These are phyloP conservation scores for Stigmatopora nigra DNA, from an alignment of 2,113 vertebrate species.

Conservation along the genomic window DNA sequence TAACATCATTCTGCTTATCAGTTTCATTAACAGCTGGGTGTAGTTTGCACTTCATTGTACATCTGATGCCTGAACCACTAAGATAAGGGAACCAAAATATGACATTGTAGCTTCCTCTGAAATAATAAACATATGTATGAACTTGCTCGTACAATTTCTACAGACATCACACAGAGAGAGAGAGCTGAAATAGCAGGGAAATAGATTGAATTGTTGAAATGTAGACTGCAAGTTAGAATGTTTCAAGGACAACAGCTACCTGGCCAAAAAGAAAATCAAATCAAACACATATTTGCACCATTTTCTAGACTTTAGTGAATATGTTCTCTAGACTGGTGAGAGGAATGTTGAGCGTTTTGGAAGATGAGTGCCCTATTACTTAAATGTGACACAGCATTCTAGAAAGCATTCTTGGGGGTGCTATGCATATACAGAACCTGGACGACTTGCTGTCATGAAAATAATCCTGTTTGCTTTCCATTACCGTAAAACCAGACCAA, in stretches of 20 bases:
- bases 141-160: background rate
- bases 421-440: too few species aligned
- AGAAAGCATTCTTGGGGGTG: too few species aligned
- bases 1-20: constrained; percentile 1
- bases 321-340: too few species aligned
- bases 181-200: background rate
- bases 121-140: background rate
- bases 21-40: background rate
- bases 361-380: too few species aligned
- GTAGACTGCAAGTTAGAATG: too few species aligned
- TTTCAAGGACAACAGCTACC: too few species aligned
- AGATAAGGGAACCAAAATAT: background rate
- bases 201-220: too few species aligned
- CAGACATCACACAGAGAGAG: background rate
- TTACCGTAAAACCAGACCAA: constrained; percentile 57
- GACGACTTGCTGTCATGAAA: constrained; percentile 53
- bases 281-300: too few species aligned
- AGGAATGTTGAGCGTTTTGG: too few species aligned
- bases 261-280: too few species aligned
- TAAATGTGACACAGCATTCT: too few species aligned
- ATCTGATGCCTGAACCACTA: background rate
- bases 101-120: background rate
- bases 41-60: background rate
- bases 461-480: constrained; percentile 69
- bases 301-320: too few species aligned